Conservation (phyloP, 2,113 vertebrate genomes). For the Siphamia tubifer region DNA sequence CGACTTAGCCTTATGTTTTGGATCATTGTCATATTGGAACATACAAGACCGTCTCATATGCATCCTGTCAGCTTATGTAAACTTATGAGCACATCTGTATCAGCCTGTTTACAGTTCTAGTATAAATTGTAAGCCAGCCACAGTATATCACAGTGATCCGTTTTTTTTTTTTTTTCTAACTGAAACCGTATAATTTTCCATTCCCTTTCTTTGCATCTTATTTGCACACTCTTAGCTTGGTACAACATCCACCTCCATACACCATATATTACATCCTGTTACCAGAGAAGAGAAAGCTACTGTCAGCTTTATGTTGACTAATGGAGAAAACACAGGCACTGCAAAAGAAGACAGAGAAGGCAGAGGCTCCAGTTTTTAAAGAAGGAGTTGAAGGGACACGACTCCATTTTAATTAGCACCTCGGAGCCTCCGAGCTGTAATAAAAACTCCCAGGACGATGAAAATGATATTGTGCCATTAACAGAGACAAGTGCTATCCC, state of each 20-base stretch:
- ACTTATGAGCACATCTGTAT: too few relatives aligned
- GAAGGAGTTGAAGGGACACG: slow-evolving; percentile 32
- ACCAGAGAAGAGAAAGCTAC: slow-evolving; percentile 23
- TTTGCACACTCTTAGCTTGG: background rate
- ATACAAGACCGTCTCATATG: too few relatives aligned
- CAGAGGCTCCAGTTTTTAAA: slow-evolving; percentile 10
- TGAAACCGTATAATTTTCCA: slow-evolving; percentile 11
- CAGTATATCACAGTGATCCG: slow-evolving; percentile 7
- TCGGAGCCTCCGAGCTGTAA: slow-evolving; percentile 78
- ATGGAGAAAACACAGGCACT: slow-evolving; percentile 55
- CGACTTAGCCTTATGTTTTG: too few relatives aligned
- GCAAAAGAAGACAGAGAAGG: slow-evolving; percentile 16
- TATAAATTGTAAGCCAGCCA: background rate
- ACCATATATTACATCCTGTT: slow-evolving; percentile 11
- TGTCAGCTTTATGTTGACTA: slow-evolving; percentile 52
- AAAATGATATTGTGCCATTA: slow-evolving; percentile 74
- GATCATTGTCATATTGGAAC: too few relatives aligned
- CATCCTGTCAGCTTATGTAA: too few relatives aligned
- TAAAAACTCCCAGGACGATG: slow-evolving; percentile 70
- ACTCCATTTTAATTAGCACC: slow-evolving; percentile 86
- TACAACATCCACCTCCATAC: slow-evolving; percentile 16
- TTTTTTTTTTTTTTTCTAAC: slow-evolving; percentile 38
- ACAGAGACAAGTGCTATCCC: slow-evolving; percentile 85
- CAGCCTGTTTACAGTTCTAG: too few relatives aligned
- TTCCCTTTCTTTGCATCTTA: slow-evolving; percentile 25